These are phyloP conservation scores for Bradysia coprophila DNA, from an alignment of 1,140 invertebrate species.

Conservation along the genomic window DNA sequence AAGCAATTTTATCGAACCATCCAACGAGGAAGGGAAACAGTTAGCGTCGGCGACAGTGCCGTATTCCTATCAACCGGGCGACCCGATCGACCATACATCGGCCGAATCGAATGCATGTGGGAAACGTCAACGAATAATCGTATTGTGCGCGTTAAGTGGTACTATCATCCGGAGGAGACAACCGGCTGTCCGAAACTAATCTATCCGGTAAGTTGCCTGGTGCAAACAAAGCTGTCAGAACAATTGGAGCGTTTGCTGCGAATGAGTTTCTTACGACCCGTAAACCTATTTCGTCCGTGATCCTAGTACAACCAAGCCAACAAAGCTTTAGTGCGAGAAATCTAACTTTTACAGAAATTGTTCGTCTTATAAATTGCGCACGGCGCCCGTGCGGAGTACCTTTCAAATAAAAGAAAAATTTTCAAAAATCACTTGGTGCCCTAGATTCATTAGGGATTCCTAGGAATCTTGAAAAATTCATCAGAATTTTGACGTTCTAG, in stretches of 20 bases:
- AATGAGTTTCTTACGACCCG: no score
- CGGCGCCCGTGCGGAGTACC: no score
- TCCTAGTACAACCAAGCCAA: no score
- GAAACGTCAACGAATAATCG: slow-evolving; percentile 68
- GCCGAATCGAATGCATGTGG: slow-evolving; percentile 80
- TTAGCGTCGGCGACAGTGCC: slow-evolving; percentile 72
- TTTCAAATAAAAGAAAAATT: no score
- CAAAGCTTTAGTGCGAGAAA: no score
- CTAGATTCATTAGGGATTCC: neutral
- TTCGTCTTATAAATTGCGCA: no score
- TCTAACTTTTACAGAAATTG: no score
- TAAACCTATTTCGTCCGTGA: no score
- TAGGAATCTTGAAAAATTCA: no score
- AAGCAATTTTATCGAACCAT: slow-evolving; percentile 84
- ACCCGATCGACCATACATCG: slow-evolving; percentile 81
- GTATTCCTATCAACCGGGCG: slow-evolving; percentile 80
- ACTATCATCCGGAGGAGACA: slow-evolving; percentile 92
- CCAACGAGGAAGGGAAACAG: slow-evolving; percentile 62
- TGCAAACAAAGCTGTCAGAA: neutral
- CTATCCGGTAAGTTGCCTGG: slow-evolving; percentile 40
- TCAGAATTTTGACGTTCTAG: no score
- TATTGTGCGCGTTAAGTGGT: slow-evolving; percentile 87
- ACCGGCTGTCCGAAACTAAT: slow-evolving; percentile 45
- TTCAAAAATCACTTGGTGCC: neutral
- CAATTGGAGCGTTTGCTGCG: no score